A percentile compares a stretch with the other conserved stretches of the same genome.
Conservation (phyloP, 1,140 invertebrate species). For the Nephotettix cincticeps region DNA sequence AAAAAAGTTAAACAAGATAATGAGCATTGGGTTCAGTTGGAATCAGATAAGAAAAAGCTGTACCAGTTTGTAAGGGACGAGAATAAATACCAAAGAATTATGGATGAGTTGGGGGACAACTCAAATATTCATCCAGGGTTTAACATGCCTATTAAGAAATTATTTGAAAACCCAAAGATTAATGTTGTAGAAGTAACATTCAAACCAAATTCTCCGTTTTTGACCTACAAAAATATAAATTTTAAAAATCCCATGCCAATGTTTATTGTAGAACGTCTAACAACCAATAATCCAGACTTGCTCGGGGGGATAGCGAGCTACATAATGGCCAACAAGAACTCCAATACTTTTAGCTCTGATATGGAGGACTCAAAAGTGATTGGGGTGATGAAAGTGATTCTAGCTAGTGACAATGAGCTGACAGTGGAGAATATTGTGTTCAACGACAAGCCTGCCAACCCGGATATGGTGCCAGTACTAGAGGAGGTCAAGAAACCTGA, state of each 20-base stretch:
- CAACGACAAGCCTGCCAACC: not conserved
- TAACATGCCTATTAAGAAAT: not conserved
- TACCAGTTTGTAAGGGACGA: not conserved
- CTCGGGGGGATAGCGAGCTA: not conserved
- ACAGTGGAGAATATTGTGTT: conserved; percentile 16
- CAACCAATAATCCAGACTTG: not conserved
- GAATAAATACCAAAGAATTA: not conserved
- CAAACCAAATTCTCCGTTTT: not conserved
- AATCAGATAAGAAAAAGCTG: not conserved
- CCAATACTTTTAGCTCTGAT: not conserved
- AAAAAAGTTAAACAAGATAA: no score
- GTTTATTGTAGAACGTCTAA: not conserved
- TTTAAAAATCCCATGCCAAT: conserved; percentile 9
- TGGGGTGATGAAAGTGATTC: not conserved
- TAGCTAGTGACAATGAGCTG: not conserved
- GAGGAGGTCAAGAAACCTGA: not conserved
- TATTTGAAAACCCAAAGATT: not conserved
- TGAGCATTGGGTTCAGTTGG: not conserved
- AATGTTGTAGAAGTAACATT: not conserved
- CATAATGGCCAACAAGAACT: not conserved
- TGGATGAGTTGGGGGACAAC: not conserved
- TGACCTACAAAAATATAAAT: not conserved
- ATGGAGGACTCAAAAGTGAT: not conserved
- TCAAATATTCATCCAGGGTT: not conserved
- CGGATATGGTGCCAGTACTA: conserved; percentile 1